These are phyloP conservation scores for Ataeniobius toweri DNA, from an alignment of 2,797 vertebrate species.

Conservation along the genomic window DNA sequence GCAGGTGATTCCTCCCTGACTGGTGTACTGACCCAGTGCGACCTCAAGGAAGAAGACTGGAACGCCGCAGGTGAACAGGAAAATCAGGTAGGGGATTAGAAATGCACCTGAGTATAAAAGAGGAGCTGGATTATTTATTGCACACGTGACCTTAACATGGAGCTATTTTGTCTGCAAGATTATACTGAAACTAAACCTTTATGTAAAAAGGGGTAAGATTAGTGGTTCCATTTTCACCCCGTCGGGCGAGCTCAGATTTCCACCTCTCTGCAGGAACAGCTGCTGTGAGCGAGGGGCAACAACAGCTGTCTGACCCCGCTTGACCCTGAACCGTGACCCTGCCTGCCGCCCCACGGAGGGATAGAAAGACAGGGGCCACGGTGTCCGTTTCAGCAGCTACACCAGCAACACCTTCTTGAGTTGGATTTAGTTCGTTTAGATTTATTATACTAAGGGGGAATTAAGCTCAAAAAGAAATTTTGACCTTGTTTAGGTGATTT, in stretches of 20 bases:
- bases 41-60: slow-evolving; percentile 94
- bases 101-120: slow-evolving; percentile 86
- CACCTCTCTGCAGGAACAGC: slow-evolving; percentile 63
- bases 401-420: slow-evolving; percentile 36
- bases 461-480: no score
- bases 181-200: neutral
- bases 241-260: slow-evolving; percentile 61
- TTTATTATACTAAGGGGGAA: neutral
- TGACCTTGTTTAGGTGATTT: neutral
- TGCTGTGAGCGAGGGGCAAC: slow-evolving; percentile 69
- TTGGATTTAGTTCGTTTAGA: neutral
- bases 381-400: slow-evolving; percentile 59
- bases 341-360: slow-evolving; percentile 46
- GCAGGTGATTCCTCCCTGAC: slow-evolving; percentile 91
- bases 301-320: slow-evolving; percentile 76
- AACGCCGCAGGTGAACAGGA: slow-evolving; percentile 95
- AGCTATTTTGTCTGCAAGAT: neutral
- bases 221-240: neutral
- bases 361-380: slow-evolving; percentile 5
- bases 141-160: neutral
- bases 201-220: neutral
- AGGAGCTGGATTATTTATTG: neutral
- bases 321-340: slow-evolving; percentile 55
- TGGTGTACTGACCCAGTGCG: slow-evolving; percentile 93
- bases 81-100: slow-evolving; percentile 97